Evolutionary conservation across 2,113 vertebrate species (phyloP).

Genomic region (Archocentrus centrarchus): DNA sequence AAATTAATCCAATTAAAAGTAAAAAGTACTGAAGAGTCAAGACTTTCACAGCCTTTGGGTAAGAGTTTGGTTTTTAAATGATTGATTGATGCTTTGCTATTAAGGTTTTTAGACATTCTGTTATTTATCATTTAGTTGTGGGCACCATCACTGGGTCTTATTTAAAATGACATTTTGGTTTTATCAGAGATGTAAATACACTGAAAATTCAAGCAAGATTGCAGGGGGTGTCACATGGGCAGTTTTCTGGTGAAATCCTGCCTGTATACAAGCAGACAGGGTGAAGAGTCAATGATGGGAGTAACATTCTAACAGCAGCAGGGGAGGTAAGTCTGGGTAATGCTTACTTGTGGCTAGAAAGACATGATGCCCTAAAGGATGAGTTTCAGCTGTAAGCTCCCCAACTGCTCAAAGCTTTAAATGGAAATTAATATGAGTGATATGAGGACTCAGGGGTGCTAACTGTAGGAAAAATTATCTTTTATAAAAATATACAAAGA

Average conservation of each 20-base stretch:
- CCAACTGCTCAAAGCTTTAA: not conserved
- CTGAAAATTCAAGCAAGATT: not conserved
- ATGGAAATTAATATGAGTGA: not conserved
- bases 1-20: not conserved
- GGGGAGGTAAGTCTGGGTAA: not conserved
- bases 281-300: not conserved
- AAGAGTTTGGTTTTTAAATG: conserved; percentile 1
- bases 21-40: not conserved
- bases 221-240: not conserved
- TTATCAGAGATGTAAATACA: not conserved
- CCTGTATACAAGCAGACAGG: not conserved
- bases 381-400: not conserved
- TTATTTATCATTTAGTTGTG: not conserved
- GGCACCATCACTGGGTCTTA: not conserved
- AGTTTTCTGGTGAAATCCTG: not conserved
- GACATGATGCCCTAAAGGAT: not conserved
- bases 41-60: not conserved
- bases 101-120: not conserved
- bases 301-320: not conserved
- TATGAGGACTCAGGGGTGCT: not conserved
- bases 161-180: not conserved
- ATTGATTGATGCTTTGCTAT: conserved; percentile 7
- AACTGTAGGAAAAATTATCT: rapidly evolving
- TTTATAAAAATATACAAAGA: not conserved
- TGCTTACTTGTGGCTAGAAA: not conserved